A percentile compares a stretch with the other conserved stretches of the same genome.
Evolutionary conservation across 2,888 invertebrate genomes (phyloP).

Genomic region (Phlogophora meticulosa): DNA sequence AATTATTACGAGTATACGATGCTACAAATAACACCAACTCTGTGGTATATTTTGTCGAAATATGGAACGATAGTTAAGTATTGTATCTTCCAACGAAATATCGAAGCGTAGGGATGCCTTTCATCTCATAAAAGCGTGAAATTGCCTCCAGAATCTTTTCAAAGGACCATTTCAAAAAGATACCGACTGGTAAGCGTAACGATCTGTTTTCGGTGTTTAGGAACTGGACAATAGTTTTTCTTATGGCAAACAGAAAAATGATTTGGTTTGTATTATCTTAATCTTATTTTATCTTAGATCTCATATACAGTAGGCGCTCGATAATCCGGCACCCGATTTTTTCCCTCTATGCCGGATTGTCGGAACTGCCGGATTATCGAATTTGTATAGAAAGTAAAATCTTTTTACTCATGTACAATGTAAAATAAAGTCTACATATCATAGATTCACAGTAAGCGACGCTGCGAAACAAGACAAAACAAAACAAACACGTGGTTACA

Average conservation of each 20-base stretch:
- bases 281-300: conserved; percentile 16
- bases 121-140: conserved; percentile 24
- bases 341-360: no score
- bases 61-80: not conserved
- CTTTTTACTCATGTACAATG: no score
- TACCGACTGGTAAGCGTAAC: conserved; percentile 7
- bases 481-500: no score
- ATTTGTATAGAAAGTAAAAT: no score
- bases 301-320: no score
- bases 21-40: not conserved
- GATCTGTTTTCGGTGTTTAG: conserved; percentile 5
- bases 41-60: not conserved
- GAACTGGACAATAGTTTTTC: not conserved
- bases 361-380: no score
- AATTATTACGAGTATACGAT: not conserved
- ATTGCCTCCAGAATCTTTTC: conserved; percentile 28
- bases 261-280: not conserved
- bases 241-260: not conserved
- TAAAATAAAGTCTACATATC: no score
- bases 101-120: conserved; percentile 6
- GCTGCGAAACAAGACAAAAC: no score
- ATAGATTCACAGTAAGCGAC: no score
- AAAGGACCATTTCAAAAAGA: conserved; percentile 21
- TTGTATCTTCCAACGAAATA: conserved; percentile 15
- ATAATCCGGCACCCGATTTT: no score